Conservation (phyloP, 2,113 vertebrate species). For the Phylloscopus trochilus region DNA sequence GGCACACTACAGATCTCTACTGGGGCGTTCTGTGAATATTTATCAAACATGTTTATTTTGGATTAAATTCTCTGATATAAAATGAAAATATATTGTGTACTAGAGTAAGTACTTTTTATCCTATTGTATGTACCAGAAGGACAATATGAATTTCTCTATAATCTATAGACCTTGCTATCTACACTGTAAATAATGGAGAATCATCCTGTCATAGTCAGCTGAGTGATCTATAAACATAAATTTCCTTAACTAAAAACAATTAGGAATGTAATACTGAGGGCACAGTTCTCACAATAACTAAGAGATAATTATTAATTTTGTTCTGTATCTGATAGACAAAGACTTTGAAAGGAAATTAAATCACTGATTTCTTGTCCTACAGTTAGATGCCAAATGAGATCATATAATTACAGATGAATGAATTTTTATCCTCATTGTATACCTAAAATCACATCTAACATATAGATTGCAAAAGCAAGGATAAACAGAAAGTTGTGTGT, state of each 20-base stretch:
- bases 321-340: conserved; percentile 64
- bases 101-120: not conserved
- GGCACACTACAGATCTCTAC: not conserved
- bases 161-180: not conserved
- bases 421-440: conserved; percentile 49
- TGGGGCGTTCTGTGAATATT: not conserved
- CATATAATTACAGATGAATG: conserved; percentile 63
- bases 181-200: not conserved
- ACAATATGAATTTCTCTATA: not conserved
- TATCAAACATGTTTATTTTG: not conserved
- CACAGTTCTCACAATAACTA: conserved; percentile 43
- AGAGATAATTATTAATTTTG: conserved; percentile 61
- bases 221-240: conserved; percentile 27
- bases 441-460: conserved; percentile 44
- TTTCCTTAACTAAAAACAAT: conserved; percentile 50
- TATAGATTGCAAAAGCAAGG: not conserved
- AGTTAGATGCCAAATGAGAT: conserved; percentile 60
- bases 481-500: conserved; percentile 8
- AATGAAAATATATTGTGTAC: not conserved
- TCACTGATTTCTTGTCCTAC: conserved; percentile 62
- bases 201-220: not conserved
- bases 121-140: not conserved
- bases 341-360: conserved; percentile 65
- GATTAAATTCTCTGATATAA: not conserved
- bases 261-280: conserved; percentile 37